Evolutionary conservation across 2,113 vertebrate species (phyloP).

Genomic region (Motacilla alba): DNA sequence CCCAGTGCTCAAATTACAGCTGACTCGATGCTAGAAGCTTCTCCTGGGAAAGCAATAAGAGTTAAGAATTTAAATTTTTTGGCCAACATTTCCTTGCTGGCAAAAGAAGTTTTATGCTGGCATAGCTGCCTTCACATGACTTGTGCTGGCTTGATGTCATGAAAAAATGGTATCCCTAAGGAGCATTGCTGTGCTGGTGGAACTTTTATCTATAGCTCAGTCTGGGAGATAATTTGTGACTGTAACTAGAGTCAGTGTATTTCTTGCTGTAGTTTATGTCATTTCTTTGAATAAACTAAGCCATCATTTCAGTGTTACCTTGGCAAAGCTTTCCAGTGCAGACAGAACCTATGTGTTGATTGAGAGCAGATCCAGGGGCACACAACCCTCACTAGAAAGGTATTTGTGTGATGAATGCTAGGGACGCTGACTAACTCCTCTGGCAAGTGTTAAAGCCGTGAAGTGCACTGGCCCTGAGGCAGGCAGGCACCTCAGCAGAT

Average conservation of each 20-base stretch:
- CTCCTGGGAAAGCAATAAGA: background rate
- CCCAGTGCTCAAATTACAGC: background rate
- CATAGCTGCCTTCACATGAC: background rate
- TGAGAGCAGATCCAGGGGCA: background rate
- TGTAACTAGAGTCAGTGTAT: background rate
- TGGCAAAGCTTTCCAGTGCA: background rate
- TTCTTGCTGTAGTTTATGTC: constrained; percentile 13
- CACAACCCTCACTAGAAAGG: background rate
- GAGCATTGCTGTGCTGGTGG: background rate
- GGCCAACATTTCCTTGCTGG: background rate
- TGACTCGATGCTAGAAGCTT: background rate
- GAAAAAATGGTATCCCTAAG: constrained; percentile 9
- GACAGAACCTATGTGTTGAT: background rate
- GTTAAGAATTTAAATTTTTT: background rate
- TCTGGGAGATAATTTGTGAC: constrained; percentile 24
- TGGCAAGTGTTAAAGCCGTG: background rate
- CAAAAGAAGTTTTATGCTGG: background rate
- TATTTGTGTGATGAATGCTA: background rate
- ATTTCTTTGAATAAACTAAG: constrained; percentile 34
- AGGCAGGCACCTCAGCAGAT: background rate
- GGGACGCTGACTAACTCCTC: background rate
- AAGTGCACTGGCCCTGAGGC: background rate
- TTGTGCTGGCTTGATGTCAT: background rate
- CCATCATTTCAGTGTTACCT: constrained; percentile 1
- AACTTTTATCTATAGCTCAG: background rate